Evolutionary conservation across 2,888 invertebrate species (phyloP).

Genomic region (Taphrorychus bicolor): DNA sequence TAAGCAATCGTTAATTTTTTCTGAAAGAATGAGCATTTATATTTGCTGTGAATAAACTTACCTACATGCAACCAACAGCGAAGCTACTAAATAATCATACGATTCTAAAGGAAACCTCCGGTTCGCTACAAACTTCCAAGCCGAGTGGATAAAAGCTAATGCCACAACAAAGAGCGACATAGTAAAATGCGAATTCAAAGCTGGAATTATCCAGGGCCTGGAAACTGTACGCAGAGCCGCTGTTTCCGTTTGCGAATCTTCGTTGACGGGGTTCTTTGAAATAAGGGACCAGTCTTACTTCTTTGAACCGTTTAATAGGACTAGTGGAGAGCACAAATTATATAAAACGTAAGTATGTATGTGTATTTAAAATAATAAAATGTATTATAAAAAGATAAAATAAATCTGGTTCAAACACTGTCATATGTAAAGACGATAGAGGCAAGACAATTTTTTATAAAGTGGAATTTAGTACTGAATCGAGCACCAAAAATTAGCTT

Average conservation of each 20-base stretch:
- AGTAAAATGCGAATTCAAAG: conserved; percentile 50
- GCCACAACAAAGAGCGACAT: conserved; percentile 15
- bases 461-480: too few species aligned
- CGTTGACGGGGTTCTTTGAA: conserved; percentile 51
- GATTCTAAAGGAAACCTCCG: conserved; percentile 50
- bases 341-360: conserved; percentile 43
- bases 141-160: conserved; percentile 47
- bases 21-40: neutral
- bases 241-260: conserved; percentile 49
- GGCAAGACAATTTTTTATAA: too few species aligned
- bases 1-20: conserved; percentile 23
- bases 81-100: too few species aligned
- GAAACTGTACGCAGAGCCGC: conserved; percentile 49
- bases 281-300: conserved; percentile 49
- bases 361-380: neutral
- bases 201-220: conserved; percentile 50
- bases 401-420: too few species aligned
- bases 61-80: too few species aligned
- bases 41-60: too few species aligned
- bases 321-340: conserved; percentile 45
- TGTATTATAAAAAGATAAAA: too few species aligned
- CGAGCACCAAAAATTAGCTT: neutral
- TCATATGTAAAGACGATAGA: too few species aligned
- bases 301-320: conserved; percentile 49
- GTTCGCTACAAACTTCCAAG: conserved; percentile 47